Conservation (phyloP, 2,888 invertebrate genomes). For the Amphipyra berbera region DNA sequence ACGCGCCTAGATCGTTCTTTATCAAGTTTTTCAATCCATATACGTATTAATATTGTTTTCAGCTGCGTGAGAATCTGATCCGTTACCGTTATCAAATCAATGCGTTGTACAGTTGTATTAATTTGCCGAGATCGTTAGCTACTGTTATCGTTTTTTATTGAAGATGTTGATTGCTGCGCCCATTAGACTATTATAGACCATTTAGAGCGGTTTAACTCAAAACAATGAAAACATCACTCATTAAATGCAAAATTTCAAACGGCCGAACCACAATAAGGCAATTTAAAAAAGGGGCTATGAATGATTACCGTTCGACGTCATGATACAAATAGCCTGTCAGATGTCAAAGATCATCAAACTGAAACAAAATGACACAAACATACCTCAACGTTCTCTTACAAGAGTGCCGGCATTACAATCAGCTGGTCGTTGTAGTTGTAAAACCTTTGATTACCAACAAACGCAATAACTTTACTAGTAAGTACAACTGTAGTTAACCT, state of each 20-base stretch:
- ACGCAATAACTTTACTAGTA: not conserved
- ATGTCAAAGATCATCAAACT: not conserved
- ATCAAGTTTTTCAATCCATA: constrained; percentile 64
- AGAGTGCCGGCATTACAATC: constrained; percentile 2
- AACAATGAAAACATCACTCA: not conserved
- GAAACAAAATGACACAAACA: not conserved
- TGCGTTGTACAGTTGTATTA: constrained; percentile 51
- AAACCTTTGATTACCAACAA: too few relatives aligned
- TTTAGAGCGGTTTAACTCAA: constrained; percentile 1
- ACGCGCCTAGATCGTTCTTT: constrained; percentile 65
- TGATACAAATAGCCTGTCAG: not conserved
- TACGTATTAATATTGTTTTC: constrained; percentile 55
- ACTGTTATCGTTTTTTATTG: constrained; percentile 44
- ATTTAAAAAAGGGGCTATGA: not conserved
- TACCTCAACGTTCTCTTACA: not conserved
- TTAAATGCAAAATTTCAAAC: not conserved
- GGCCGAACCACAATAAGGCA: not conserved
- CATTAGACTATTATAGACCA: constrained; percentile 22
- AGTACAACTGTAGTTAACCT: constrained; percentile 1
- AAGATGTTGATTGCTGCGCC: constrained; percentile 31
- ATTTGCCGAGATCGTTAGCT: constrained; percentile 50
- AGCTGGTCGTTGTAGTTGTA: constrained; percentile 18
- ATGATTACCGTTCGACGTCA: too few relatives aligned
- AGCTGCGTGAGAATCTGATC: constrained; percentile 47
- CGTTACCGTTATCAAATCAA: constrained; percentile 48